Evolutionary conservation across 2,113 vertebrate genomes (phyloP).

Genomic region (Actenoides hombroni): DNA sequence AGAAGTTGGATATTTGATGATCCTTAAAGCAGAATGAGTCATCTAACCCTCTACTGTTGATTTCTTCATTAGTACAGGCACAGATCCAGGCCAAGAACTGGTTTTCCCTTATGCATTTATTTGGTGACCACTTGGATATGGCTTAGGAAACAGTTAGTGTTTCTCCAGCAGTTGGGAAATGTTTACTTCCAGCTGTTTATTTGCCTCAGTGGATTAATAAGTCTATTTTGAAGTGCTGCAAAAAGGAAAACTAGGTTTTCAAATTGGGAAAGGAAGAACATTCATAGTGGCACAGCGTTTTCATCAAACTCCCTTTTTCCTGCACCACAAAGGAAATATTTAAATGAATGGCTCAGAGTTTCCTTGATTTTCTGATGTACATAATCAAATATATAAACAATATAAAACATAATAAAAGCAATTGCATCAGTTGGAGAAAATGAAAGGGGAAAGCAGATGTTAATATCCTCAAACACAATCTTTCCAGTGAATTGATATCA

Average conservation of each 20-base stretch:
- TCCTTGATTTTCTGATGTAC: neutral
- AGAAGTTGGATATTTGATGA: constrained; percentile 11
- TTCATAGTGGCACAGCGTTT: neutral
- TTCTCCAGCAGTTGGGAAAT: constrained; percentile 27
- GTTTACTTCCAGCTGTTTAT: constrained; percentile 62
- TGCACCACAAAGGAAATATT: neutral
- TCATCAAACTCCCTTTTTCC: neutral
- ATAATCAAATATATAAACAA: neutral
- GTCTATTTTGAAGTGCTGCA: constrained; percentile 41
- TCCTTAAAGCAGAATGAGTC: constrained; percentile 26
- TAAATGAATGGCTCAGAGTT: neutral
- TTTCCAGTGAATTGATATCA: neutral
- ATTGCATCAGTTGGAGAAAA: neutral
- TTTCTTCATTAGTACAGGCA: constrained; percentile 44
- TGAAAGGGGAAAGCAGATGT: neutral
- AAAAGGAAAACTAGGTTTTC: constrained; percentile 34
- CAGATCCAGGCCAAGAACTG: neutral
- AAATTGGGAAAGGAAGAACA: constrained; percentile 1
- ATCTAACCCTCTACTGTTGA: constrained; percentile 10
- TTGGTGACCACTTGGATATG: constrained; percentile 41
- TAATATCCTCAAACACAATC: neutral
- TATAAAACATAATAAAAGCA: neutral
- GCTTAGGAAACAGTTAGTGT: constrained; percentile 49
- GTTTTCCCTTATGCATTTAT: constrained; percentile 33
- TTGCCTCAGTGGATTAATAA: constrained; percentile 54